Evolutionary conservation across 2,888 invertebrate species (phyloP).

Genomic region (Lucinisca nassula): DNA sequence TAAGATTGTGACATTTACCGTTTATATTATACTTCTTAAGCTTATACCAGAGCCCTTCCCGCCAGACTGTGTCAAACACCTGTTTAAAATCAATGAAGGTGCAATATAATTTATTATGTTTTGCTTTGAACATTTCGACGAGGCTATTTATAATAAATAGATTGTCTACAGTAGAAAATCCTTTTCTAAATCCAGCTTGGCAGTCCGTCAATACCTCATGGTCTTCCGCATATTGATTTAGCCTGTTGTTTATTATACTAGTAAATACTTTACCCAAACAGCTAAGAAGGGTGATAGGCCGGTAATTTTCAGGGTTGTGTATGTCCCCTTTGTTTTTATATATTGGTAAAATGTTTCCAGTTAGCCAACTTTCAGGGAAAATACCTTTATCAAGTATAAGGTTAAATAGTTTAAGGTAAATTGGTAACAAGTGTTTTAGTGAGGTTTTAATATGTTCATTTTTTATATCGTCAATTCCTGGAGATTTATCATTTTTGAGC

Average conservation of each 20-base stretch:
- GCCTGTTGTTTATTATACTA: background rate
- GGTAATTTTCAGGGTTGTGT: constrained; percentile 30
- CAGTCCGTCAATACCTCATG: background rate
- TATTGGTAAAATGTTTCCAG: constrained; percentile 36
- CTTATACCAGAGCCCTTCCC: background rate
- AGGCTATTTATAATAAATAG: background rate
- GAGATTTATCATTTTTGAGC: background rate
- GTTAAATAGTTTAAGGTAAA: constrained; percentile 1
- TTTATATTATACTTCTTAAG: background rate
- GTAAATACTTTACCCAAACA: background rate
- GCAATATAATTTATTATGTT: background rate
- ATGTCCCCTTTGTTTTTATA: constrained; percentile 31
- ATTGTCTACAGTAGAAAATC: background rate
- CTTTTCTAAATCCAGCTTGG: background rate
- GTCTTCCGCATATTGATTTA: background rate
- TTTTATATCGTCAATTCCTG: background rate
- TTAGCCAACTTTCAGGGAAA: constrained; percentile 21
- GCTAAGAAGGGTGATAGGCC: constrained; percentile 26
- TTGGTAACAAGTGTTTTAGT: background rate
- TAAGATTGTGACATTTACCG: background rate
- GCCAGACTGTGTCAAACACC: background rate
- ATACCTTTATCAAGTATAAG: constrained; percentile 29
- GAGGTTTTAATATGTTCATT: constrained; percentile 28
- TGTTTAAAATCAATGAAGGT: background rate
- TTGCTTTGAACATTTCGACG: background rate